Base-by-base conservation (phyloP, 2,888 invertebrate species). In the Trichogramma dendrolimi region DNA sequence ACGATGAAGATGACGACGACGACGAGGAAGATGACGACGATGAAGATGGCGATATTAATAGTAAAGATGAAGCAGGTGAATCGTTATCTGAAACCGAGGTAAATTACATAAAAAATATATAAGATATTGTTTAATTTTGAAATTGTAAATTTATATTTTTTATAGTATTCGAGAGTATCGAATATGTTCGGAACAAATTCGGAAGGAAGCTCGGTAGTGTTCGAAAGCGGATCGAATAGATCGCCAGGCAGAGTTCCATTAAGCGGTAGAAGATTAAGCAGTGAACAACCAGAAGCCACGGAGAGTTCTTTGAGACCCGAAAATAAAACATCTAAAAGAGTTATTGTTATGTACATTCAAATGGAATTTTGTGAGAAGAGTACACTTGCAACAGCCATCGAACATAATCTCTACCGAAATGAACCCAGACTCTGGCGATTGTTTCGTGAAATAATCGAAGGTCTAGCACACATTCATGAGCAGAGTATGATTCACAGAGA, bases 291-390 rank as follows among this genome's bases (percentile, higher is more conserved):
- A 69, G 11, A 53, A 11, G 10, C 44, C 4, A 43, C 49, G 6
- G 44, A 50, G 5, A 63, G 52, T 52, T 27, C 27, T 27, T 27
- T 27, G 27, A 3, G 65, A 64, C 41, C 27, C 27, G 27, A 27
- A 2, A 27, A 27, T 27, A 71, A 44, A 27, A 27, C 27, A 27
- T 27, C 27, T 27, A 27, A 27, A 27, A 81, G 82, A 70, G 83
- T 85, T 54, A 88, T 90, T 73, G 89, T 89, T 61, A 86, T 96
- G 81, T 96, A 93, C 75, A 92, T 93, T 69, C 94, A 98, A 82
- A 99, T 99, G 99, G 98, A 99, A 81, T 97, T 95, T 79, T 99
- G 99, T 79, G 97, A 97, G 76, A 96, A 95, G 74, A 93, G 92
- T 71, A 99, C 98, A 0, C 80, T 96, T 42, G 84, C 88, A 72